Evolutionary conservation across 2,797 vertebrate species (phyloP).

Genomic region (Chaetophractus vellerosus): DNA sequence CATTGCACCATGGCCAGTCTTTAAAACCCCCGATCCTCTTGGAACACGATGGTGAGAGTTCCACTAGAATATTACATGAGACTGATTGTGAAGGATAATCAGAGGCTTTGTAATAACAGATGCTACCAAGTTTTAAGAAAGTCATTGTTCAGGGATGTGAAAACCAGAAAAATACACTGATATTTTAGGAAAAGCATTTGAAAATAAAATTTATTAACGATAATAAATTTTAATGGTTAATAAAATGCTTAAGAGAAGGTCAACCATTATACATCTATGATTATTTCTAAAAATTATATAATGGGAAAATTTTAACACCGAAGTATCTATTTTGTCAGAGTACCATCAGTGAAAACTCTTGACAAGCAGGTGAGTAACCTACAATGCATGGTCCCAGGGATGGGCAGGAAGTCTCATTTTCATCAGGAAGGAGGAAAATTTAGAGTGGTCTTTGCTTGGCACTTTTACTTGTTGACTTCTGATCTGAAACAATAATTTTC

Average conservation of each 20-base stretch:
- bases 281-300: constrained; percentile 5
- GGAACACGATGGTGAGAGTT: neutral
- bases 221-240: constrained; percentile 22
- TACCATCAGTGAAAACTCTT: neutral
- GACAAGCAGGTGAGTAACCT: neutral
- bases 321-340: neutral
- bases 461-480: neutral
- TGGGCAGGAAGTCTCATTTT: neutral
- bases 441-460: neutral
- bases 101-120: neutral
- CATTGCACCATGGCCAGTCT: neutral
- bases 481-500: no score
- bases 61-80: neutral
- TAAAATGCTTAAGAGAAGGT: neutral
- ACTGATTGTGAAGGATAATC: neutral
- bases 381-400: neutral
- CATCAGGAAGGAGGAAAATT: neutral
- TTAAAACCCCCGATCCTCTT: no score
- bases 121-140: constrained; percentile 5
- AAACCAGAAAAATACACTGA: neutral
- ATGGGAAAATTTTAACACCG: neutral
- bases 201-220: constrained; percentile 42
- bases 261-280: neutral
- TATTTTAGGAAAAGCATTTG: constrained; percentile 35
- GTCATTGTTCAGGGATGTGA: neutral